Conservation (phyloP, 2,797 vertebrate genomes). For the Phrynocephalus vlangalii region DNA sequence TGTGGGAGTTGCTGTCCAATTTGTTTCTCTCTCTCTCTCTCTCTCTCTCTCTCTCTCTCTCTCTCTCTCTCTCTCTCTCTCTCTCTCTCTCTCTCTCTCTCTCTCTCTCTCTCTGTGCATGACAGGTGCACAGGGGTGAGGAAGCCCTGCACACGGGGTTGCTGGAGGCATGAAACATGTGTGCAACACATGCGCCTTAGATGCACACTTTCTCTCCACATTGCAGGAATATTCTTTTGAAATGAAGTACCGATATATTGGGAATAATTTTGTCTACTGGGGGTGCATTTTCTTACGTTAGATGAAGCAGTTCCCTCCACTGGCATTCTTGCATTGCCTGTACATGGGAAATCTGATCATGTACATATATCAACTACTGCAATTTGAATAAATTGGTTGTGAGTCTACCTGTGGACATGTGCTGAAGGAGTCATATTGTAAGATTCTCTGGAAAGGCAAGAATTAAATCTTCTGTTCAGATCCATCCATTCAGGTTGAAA, state of each 20-base stretch:
- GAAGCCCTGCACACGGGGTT: too few species aligned
- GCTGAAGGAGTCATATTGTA: not conserved
- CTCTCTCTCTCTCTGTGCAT: too few species aligned
- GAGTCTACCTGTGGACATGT: not conserved
- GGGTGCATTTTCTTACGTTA: not conserved
- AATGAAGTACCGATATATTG: not conserved
- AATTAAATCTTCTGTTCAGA: not conserved
- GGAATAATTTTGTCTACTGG: not conserved
- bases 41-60: too few species aligned
- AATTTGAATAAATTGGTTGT: not conserved
- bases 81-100: too few species aligned
- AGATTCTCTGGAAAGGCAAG: not conserved
- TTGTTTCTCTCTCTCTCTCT: too few species aligned
- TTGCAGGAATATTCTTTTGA: not conserved
- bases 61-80: too few species aligned
- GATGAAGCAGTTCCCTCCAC: not conserved
- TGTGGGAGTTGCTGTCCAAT: too few species aligned
- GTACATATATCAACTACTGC: not conserved
- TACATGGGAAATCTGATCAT: not conserved
- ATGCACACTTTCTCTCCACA: too few species aligned
- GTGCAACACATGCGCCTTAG: too few species aligned
- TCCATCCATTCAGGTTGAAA: not conserved
- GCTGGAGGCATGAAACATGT: too few species aligned
- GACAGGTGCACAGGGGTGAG: too few species aligned
- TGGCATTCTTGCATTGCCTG: not conserved